Base-by-base conservation (phyloP, 2,113 vertebrate genomes). In the Siniperca chuatsi region DNA sequence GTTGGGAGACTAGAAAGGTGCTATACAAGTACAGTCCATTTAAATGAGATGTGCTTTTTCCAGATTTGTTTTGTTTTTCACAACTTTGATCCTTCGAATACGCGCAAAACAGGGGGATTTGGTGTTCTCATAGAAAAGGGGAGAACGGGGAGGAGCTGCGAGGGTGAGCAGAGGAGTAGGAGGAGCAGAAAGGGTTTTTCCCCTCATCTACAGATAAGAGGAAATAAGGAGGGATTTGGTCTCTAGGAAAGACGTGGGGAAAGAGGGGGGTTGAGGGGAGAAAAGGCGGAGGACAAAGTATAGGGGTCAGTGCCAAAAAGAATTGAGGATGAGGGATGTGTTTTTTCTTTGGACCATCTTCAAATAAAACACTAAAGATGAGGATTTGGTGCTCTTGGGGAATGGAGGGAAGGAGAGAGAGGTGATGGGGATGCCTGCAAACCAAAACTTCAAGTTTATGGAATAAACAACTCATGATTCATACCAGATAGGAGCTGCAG, bases 381-480 rank as follows among this genome's bases (percentile, higher is more conserved):
- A 37, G 52, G 82, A 85, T 88, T 87, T 83, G 18, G 23, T 46
- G 54, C 54, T 84, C 74, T 72, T 1, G 44, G 70, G 74, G 40
- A 78, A 58, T 42, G 18, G 29, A 71, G 33, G 15, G 68, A 54
- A 61, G 37, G 48, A 44, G 18, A 21, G 58, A 44, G 66, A 62
- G 60, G 72, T 85, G 66, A 85, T 55, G 35, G 35, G 42, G 37
- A 71, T 23, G 65, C 70, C 76, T 58, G 46, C 42, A 82, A 52
- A 69, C 61, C 29, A 23, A 69, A 79, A 75, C 44, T 70, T 71
- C 18, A 58, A 62, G 62, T 81, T 89, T 79, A 83, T 65, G 70
- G 60, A 79, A 66, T 87, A 88, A 91, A 91, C 85, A 87, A 79
- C 40, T 75, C 40, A 11, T 73, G n/a, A 80, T 69, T 79, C 67